Conservation (phyloP, 2,113 vertebrate genomes). For the Cettia cetti region DNA sequence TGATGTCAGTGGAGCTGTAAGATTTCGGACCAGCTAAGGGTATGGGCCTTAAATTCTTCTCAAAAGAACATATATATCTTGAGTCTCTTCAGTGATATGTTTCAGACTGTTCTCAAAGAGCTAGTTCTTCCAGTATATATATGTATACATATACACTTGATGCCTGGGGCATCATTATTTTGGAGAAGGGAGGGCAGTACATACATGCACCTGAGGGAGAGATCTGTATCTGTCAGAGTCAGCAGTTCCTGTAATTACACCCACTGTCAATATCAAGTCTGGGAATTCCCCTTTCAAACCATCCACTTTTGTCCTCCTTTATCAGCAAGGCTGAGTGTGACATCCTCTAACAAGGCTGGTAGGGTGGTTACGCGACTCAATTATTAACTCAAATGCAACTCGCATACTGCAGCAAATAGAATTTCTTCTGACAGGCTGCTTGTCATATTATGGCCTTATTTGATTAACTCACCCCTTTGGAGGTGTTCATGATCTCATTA, state of each 20-base stretch:
- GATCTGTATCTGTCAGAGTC: not conserved
- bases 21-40: not conserved
- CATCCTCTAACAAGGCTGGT: slow-evolving; percentile 37
- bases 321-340: not conserved
- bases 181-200: not conserved
- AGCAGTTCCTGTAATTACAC: not conserved
- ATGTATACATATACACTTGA: not conserved
- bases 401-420: slow-evolving; percentile 1
- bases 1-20: not conserved
- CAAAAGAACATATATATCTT: not conserved
- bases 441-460: slow-evolving; percentile 42
- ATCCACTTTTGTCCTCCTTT: slow-evolving; percentile 10
- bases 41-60: not conserved
- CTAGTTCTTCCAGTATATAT: not conserved
- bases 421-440: slow-evolving; percentile 41
- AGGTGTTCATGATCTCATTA: slow-evolving; percentile 43
- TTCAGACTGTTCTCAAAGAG: not conserved
- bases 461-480: slow-evolving; percentile 44
- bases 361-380: not conserved
- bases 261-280: not conserved
- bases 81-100: not conserved
- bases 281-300: not conserved
- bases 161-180: not conserved
- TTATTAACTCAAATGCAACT: slow-evolving; percentile 47
- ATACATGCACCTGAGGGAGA: not conserved